Base-by-base conservation (phyloP, 2,113 vertebrate species). In the Oncorhynchus nerka region DNA sequence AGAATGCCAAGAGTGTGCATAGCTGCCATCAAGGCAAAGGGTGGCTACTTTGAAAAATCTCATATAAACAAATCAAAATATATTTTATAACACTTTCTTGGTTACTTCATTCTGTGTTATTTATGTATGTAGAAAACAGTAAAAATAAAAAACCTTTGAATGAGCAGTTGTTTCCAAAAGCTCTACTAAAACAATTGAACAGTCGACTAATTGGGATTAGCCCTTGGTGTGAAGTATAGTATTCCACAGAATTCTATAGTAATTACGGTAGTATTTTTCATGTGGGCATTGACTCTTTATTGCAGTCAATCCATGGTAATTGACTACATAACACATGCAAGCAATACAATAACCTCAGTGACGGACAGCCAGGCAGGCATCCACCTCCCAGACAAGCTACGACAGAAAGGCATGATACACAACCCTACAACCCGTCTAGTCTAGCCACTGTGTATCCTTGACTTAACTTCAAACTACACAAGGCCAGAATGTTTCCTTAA, bases 281-380 rank as follows among this genome's bases (percentile, higher is more conserved):
- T 3, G 0, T 7, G n/a, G 72, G 16, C 51, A 55, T 19, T 55
- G 65, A 5, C 4, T 84, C 76, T 82, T 57, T 57, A n/a, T 75
- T 66, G 51, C 51, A 55, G 51, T 55, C 15, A 55, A 80, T 81
- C 77, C 26, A 28, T 67, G 65, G 28, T 30, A 55, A 55, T 55
- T 55, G 51, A 55, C 16, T 15, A 55, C 70, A 22, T 13, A 84
- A 83, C 64, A 1, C 5, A 70, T 82, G 61, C 1, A 75, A 28
- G 39, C 57, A 77, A 69, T 81, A 81, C 84, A 82, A 87, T 55
- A 45, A 81, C 75, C 79, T 81, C 84, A 82, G 81, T 82, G 83
- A 67, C 30, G 2, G 16, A 15, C 16, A 19, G 51, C 4, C 66
- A 19, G 15, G 65, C 13, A 32, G 22, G 24, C 26, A 30, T 30